Percentiles rank a stretch among this genome's conserved stretches.
Evolutionary conservation across 2,888 invertebrate species (phyloP).

Genomic region (Boloria selene): DNA sequence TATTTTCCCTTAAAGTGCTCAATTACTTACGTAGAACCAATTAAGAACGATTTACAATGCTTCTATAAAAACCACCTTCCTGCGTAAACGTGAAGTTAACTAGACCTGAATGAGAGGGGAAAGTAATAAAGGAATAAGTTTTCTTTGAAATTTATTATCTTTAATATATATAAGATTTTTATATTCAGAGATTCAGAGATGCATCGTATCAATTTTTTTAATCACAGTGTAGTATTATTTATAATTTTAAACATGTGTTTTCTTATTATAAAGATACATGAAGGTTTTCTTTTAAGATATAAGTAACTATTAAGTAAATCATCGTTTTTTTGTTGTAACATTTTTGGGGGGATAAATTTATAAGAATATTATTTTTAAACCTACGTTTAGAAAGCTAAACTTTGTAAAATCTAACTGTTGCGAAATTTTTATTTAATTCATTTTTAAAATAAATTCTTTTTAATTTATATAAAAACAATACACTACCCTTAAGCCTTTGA

Average conservation of each 20-base stretch:
- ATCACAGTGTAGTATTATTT: neutral
- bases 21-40: slow-evolving; percentile 35
- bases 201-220: neutral
- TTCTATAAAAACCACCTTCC: slow-evolving; percentile 35
- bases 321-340: no score
- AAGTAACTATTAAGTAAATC: no score
- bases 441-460: no score
- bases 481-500: neutral
- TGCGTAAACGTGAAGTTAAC: slow-evolving; percentile 34
- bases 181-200: slow-evolving; percentile 19
- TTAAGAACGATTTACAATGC: slow-evolving; percentile 36
- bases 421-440: no score
- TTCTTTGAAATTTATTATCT: slow-evolving; percentile 34
- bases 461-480: neutral
- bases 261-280: no score
- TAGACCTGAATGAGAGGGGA: slow-evolving; percentile 33
- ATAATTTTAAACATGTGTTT: neutral
- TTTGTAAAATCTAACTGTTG: no score
- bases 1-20: slow-evolving; percentile 27
- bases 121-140: slow-evolving; percentile 31
- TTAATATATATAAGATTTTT: slow-evolving; percentile 16
- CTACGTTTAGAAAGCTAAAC: no score
- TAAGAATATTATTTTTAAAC: no score
- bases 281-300: no score
- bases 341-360: no score